phyloP scores from a whole-genome alignment of 1,140 invertebrate species.

The Pomacea maculata region DNA sequence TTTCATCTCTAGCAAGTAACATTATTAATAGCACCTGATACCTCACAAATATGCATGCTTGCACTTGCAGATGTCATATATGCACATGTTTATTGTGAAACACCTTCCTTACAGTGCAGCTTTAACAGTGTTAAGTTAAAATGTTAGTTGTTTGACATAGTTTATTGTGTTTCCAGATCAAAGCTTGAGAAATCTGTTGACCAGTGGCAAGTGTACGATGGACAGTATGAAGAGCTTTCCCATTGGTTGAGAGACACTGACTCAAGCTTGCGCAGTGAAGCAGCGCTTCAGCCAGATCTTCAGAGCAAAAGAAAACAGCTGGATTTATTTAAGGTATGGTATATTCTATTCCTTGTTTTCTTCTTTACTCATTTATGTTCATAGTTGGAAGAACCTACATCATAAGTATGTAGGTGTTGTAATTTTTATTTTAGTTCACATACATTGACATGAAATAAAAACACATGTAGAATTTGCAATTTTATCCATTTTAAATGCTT shows the following conservation, averaged over 20 bases:
- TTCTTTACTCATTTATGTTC: slow-evolving; percentile 64
- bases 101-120: too few relatives aligned
- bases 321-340: slow-evolving; percentile 62
- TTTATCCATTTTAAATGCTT: neutral
- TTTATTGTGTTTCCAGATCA: slow-evolving; percentile 33
- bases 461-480: neutral
- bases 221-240: slow-evolving; percentile 77
- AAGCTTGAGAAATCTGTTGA: slow-evolving; percentile 78
- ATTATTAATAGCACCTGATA: too few relatives aligned
- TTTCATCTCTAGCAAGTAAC: too few relatives aligned
- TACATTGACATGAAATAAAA: neutral
- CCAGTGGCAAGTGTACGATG: slow-evolving; percentile 84
- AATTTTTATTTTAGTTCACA: neutral
- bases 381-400: neutral
- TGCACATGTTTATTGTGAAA: too few relatives aligned
- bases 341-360: neutral
- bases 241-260: slow-evolving; percentile 90
- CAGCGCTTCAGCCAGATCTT: slow-evolving; percentile 72
- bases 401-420: neutral
- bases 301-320: slow-evolving; percentile 78
- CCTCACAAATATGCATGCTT: too few relatives aligned
- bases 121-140: too few relatives aligned
- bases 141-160: too few relatives aligned
- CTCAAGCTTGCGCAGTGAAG: slow-evolving; percentile 77
- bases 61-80: too few relatives aligned